Evolutionary conservation across 2,888 invertebrate species (phyloP).

Genomic region (Ligdia adustata): DNA sequence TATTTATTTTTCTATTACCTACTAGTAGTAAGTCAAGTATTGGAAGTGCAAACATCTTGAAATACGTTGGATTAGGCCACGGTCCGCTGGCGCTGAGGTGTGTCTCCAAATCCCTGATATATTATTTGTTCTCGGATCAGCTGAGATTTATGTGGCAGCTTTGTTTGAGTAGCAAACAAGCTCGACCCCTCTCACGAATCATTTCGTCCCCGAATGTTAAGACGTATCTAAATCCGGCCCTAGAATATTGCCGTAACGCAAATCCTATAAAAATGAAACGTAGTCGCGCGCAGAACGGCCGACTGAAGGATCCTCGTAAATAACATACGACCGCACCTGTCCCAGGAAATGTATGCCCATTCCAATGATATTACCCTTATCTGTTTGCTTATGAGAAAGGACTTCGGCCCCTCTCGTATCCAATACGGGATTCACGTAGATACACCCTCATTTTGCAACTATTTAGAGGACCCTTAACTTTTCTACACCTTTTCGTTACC

Average conservation of each 20-base stretch:
- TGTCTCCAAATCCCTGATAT: conserved; percentile 11
- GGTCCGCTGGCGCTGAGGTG: conserved; percentile 5
- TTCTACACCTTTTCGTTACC: conserved; percentile 12
- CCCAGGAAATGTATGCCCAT: conserved; percentile 33
- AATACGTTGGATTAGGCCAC: conserved; percentile 2
- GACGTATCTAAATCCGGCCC: conserved; percentile 19
- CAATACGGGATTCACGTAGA: conserved; percentile 25
- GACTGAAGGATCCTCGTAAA: conserved; percentile 40
- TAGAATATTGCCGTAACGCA: conserved; percentile 35
- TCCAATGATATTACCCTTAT: conserved; percentile 40
- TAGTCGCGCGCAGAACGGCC: conserved; percentile 21
- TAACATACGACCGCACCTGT: conserved; percentile 42
- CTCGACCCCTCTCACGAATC: conserved; percentile 13
- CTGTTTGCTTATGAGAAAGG: conserved; percentile 40
- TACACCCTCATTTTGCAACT: conserved; percentile 23
- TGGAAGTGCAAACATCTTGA: background rate
- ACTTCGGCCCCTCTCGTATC: conserved; percentile 28
- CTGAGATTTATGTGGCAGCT: conserved; percentile 7
- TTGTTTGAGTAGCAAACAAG: conserved; percentile 13
- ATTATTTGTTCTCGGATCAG: conserved; percentile 9
- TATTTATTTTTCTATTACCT: too few species aligned
- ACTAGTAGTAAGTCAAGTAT: too few species aligned
- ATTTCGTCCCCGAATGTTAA: conserved; percentile 13
- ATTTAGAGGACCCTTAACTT: conserved; percentile 20
- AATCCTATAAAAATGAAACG: conserved; percentile 38